These are phyloP conservation scores for Aegotheles bennettii DNA, from an alignment of 2,113 vertebrate genomes.

Conservation along the genomic window DNA sequence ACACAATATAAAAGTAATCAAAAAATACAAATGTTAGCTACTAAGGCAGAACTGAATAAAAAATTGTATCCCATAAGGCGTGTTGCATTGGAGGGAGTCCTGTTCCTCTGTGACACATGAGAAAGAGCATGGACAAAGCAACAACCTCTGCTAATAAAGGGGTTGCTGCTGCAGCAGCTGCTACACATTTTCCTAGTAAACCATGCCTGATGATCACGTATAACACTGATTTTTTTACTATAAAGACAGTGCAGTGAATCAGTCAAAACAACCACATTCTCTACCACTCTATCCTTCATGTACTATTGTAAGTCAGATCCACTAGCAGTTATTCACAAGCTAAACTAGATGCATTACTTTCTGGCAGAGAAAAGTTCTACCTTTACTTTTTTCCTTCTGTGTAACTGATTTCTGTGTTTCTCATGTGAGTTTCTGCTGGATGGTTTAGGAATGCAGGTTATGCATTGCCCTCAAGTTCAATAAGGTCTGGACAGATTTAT, in stretches of 20 bases:
- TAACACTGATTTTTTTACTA: neutral
- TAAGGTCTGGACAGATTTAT: constrained; percentile 55
- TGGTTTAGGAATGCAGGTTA: constrained; percentile 32
- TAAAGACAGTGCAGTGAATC: neutral
- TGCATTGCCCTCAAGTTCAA: constrained; percentile 44
- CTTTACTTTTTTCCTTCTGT: neutral
- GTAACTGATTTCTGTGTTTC: neutral
- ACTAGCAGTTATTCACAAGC: neutral
- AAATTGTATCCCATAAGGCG: neutral
- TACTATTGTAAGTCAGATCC: neutral
- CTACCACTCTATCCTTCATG: neutral
- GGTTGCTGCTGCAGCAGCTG: neutral
- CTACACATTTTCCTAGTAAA: neutral
- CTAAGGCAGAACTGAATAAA: neutral
- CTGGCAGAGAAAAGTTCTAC: neutral
- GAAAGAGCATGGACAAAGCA: neutral
- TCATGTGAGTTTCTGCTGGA: neutral
- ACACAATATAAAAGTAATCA: neutral
- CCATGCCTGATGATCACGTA: rapidly evolving
- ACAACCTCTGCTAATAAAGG: neutral
- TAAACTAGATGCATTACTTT: neutral
- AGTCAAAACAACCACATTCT: neutral
- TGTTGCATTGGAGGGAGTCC: neutral
- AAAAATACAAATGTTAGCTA: neutral
- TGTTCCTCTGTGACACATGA: neutral